Conservation (phyloP, 2,113 vertebrate genomes). For the Numenius arquata region DNA sequence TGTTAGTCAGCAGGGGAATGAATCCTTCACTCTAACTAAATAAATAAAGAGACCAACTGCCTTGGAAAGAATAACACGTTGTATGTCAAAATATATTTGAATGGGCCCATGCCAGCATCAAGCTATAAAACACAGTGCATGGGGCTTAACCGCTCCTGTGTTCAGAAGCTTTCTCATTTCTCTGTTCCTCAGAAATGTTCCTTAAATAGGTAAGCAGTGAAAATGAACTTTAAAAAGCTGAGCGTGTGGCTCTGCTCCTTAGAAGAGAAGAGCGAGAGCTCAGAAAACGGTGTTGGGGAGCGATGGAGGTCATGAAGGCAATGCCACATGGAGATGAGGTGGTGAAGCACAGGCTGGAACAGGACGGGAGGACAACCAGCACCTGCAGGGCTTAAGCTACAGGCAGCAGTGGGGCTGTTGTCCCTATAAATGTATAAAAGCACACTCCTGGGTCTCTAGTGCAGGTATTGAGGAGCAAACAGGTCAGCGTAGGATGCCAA, state of each 20-base stretch:
- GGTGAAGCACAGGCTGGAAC: background rate
- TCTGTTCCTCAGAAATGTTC: background rate
- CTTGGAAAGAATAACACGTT: background rate
- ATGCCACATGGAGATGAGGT: background rate
- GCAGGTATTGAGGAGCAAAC: rapidly evolving
- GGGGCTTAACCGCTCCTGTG: background rate
- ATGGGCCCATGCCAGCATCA: background rate
- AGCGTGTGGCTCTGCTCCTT: background rate
- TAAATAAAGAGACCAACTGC: constrained; percentile 47
- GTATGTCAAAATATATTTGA: constrained; percentile 21
- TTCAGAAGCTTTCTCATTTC: background rate
- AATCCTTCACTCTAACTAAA: constrained; percentile 38
- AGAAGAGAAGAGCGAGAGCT: background rate
- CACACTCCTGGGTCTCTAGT: background rate
- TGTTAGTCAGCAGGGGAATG: background rate
- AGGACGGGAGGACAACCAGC: rapidly evolving
- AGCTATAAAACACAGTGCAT: background rate
- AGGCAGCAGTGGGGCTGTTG: background rate
- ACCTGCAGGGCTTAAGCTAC: background rate
- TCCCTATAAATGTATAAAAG: background rate
- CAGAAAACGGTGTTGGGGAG: background rate
- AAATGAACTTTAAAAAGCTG: background rate
- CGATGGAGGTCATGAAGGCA: background rate
- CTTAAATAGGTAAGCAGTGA: background rate
- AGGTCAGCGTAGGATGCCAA: background rate